phyloP scores from a whole-genome alignment of 92 coral and sea anemone species.

The Desmophyllum pertusum region DNA sequence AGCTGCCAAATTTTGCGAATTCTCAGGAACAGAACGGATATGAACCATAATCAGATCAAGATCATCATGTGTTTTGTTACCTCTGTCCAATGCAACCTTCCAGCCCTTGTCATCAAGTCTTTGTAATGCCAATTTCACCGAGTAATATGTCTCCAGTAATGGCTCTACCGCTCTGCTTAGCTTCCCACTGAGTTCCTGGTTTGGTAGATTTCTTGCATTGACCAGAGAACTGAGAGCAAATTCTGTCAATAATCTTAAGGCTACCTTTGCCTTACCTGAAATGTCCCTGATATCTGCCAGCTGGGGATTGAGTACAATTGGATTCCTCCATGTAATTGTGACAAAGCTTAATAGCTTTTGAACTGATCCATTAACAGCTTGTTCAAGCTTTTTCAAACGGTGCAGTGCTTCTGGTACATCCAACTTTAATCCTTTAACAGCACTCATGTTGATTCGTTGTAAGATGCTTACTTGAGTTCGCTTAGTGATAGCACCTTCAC shows the following conservation, averaged over 20 bases:
- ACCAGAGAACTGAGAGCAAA: constrained; percentile 90
- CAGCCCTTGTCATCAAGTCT: constrained; percentile 87
- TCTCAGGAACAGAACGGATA: constrained; percentile 86
- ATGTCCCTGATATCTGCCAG: constrained; percentile 91
- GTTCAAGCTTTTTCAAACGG: constrained; percentile 86
- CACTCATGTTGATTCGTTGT: constrained; percentile 92
- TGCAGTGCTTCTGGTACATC: constrained; percentile 76
- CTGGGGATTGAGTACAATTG: constrained; percentile 68
- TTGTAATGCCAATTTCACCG: constrained; percentile 89
- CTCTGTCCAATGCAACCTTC: constrained; percentile 74
- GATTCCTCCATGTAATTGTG: constrained; percentile 89
- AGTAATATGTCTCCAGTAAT: constrained; percentile 85
- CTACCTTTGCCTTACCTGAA: constrained; percentile 92
- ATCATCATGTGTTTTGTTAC: constrained; percentile 79
- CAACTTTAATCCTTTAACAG: constrained; percentile 83
- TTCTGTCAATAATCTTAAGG: constrained; percentile 89
- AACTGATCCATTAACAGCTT: constrained; percentile 90
- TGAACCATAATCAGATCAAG: constrained; percentile 85
- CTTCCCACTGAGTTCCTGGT: constrained; percentile 74
- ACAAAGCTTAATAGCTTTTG: constrained; percentile 87
- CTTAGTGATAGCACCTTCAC: constrained; percentile 31
- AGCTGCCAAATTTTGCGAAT: constrained; percentile 76
- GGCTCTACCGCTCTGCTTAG: constrained; percentile 91
- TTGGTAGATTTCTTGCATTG: constrained; percentile 71
- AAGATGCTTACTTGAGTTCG: constrained; percentile 76